Conservation (phyloP, 2,113 vertebrate species). For the Monarcha castaneiventris region DNA sequence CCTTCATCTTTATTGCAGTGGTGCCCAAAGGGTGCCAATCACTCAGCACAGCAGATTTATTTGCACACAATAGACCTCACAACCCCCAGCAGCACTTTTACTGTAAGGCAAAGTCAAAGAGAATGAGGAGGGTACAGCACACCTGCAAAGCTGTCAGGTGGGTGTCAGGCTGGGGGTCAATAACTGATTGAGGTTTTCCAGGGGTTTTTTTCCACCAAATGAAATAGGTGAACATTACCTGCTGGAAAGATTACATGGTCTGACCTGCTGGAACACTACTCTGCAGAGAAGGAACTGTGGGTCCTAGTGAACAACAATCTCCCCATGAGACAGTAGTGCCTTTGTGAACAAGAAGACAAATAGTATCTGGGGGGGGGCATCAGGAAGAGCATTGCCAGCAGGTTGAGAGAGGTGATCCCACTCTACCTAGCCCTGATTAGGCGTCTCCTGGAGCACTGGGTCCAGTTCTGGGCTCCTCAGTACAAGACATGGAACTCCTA, state of each 20-base stretch:
- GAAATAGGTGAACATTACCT: not conserved
- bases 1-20: constrained; percentile 8
- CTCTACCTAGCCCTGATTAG: not conserved
- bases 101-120: not conserved
- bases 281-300: not conserved
- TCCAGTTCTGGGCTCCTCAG: not conserved
- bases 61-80: not conserved
- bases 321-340: not conserved
- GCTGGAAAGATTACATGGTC: not conserved
- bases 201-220: not conserved
- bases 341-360: not conserved
- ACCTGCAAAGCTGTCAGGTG: not conserved
- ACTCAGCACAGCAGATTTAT: not conserved
- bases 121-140: not conserved
- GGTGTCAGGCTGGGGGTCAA: not conserved
- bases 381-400: not conserved
- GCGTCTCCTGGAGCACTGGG: not conserved
- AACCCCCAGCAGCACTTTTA: not conserved
- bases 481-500: not conserved
- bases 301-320: not conserved
- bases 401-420: not conserved
- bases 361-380: not conserved
- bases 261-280: not conserved
- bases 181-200: not conserved
- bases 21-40: constrained; percentile 2